Conservation (phyloP, 2,888 invertebrate species). For the Amblyjoppa proteus region DNA sequence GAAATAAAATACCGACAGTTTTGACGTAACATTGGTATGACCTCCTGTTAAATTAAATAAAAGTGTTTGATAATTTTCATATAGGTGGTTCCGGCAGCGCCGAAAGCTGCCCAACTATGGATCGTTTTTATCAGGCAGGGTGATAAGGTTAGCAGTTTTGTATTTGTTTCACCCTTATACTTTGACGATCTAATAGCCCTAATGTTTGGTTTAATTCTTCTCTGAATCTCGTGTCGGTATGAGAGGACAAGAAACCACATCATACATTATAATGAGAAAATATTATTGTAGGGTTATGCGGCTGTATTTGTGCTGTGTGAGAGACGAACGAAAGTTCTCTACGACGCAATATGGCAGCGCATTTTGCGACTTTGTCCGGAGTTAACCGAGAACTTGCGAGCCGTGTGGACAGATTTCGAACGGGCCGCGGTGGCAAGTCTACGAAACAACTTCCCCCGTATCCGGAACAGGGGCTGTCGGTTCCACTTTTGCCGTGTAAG, state of each 20-base stretch:
- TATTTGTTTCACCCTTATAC: background rate
- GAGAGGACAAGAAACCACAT: no score
- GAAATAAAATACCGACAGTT: no score
- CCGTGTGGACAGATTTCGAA: background rate
- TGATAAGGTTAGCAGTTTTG: background rate
- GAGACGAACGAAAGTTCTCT: background rate
- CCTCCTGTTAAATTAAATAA: no score
- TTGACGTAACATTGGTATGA: no score
- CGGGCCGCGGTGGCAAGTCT: background rate
- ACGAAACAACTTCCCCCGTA: background rate
- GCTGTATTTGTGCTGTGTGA: constrained; percentile 9
- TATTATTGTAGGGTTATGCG: background rate
- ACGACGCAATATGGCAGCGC: constrained; percentile 11
- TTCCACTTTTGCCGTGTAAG: constrained; percentile 18
- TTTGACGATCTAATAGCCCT: no score
- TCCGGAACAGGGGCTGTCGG: constrained; percentile 3
- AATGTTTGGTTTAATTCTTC: no score
- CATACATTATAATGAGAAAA: background rate
- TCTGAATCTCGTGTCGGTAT: no score
- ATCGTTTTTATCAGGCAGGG: background rate
- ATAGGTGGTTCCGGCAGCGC: no score
- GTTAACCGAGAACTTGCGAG: background rate
- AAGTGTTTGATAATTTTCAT: no score
- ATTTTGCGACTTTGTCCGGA: background rate
- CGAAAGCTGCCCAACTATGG: no score